Conservation (phyloP, 1,140 invertebrate genomes). For the Ditylenchus dipsaci region DNA sequence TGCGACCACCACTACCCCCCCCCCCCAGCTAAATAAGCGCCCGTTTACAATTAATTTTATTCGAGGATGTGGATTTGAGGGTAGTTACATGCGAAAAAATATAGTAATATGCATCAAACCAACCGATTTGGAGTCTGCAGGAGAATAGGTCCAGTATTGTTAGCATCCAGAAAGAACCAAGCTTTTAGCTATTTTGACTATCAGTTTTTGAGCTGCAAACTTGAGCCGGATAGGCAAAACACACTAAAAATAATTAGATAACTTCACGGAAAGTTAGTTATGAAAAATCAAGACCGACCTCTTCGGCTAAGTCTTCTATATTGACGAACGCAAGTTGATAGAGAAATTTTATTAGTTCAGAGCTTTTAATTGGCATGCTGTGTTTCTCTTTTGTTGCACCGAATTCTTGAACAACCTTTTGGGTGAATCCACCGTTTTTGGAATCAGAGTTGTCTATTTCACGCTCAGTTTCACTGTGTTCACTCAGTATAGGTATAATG, state of each 20-base stretch:
- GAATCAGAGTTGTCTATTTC: not conserved
- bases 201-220: slow-evolving; percentile 32
- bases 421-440: not conserved
- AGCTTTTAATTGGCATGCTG: not conserved
- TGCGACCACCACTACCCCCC: too few species aligned
- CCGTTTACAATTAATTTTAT: too few species aligned
- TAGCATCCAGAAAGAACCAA: slow-evolving; percentile 83
- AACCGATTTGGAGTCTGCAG: slow-evolving; percentile 32
- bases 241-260: not conserved
- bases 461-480: slow-evolving; percentile 1
- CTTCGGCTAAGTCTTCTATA: slow-evolving; percentile 64
- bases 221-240: slow-evolving; percentile 11
- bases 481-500: slow-evolving; percentile 16
- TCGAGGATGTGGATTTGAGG: too few species aligned
- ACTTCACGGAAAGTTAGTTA: not conserved
- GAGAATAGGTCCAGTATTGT: slow-evolving; percentile 19
- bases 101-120: slow-evolving; percentile 1
- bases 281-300: slow-evolving; percentile 46
- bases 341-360: slow-evolving; percentile 28
- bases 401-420: not conserved
- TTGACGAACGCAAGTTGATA: slow-evolving; percentile 47
- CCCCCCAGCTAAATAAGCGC: too few species aligned
- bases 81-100: too few species aligned
- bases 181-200: slow-evolving; percentile 62
- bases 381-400: not conserved